phyloP scores from a whole-genome alignment of 2,888 invertebrate species.

The Lycophotia porphyrea region DNA sequence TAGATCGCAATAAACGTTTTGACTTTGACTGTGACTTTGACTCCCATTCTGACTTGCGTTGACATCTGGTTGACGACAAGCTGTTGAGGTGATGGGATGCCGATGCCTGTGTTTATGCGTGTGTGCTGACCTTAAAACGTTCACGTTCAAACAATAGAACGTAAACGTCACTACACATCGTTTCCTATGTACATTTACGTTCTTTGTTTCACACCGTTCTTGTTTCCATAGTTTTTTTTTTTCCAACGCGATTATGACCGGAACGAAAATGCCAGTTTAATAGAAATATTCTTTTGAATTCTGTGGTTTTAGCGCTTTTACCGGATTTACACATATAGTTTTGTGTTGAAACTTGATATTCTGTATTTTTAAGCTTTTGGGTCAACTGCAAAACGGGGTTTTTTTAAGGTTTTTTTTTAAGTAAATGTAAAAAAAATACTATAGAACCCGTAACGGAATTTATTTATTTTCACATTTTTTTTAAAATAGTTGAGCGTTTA shows the following conservation, averaged over 20 bases:
- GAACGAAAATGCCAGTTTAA: conserved; percentile 7
- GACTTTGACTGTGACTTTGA: too few relatives aligned
- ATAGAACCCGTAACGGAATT: not conserved
- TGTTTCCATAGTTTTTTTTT: conserved; percentile 27
- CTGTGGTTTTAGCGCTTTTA: conserved; percentile 15
- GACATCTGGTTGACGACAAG: not conserved
- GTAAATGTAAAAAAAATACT: not conserved
- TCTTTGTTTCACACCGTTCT: conserved; percentile 40
- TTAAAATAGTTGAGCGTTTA: not conserved
- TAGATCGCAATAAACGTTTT: too few relatives aligned
- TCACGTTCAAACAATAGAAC: conserved; percentile 46
- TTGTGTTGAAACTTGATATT: not conserved
- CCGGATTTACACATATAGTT: not conserved
- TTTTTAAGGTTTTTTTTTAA: not conserved
- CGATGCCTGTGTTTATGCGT: not conserved
- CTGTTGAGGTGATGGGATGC: not conserved
- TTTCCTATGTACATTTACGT: conserved; percentile 33
- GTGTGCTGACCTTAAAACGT: conserved; percentile 12
- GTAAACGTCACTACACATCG: conserved; percentile 42
- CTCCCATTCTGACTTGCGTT: not conserved
- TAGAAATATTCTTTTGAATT: conserved; percentile 27
- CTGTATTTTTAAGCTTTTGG: conserved; percentile 11
- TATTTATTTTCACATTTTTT: not conserved
- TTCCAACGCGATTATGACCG: conserved; percentile 26
- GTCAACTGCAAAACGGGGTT: not conserved